phyloP scores from a whole-genome alignment of 2,113 vertebrate genomes.

The Phasianus colchicus region DNA sequence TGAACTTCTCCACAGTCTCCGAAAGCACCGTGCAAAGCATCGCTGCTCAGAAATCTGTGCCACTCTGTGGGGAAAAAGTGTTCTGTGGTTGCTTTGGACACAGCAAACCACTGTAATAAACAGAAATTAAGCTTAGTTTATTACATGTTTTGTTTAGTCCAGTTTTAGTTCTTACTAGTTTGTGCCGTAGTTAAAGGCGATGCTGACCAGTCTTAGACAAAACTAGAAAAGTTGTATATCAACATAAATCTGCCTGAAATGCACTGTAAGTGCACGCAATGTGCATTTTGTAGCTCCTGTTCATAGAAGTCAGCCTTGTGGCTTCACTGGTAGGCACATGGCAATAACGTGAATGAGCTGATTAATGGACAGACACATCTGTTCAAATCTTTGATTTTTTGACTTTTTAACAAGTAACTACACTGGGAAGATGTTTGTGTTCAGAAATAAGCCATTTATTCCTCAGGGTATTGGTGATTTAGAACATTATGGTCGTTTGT shows the following conservation, averaged over 20 bases:
- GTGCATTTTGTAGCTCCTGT: background rate
- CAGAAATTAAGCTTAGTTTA: background rate
- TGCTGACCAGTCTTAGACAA: background rate
- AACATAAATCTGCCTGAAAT: slow-evolving; percentile 7
- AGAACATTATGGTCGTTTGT: background rate
- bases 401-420: background rate
- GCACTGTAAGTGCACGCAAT: background rate
- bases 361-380: background rate
- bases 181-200: background rate
- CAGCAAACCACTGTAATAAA: background rate
- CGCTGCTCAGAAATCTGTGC: background rate
- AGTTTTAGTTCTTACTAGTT: background rate
- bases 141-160: background rate
- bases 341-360: background rate
- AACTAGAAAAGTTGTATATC: background rate
- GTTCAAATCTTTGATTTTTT: background rate
- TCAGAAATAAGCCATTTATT: background rate
- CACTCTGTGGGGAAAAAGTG: background rate
- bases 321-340: background rate
- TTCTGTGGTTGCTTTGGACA: background rate
- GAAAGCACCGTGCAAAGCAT: background rate
- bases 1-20: background rate
- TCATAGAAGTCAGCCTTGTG: slow-evolving; percentile 4
- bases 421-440: background rate
- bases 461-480: background rate